Conservation (phyloP, 2,113 vertebrate genomes). For the Synchiropus splendidus region DNA sequence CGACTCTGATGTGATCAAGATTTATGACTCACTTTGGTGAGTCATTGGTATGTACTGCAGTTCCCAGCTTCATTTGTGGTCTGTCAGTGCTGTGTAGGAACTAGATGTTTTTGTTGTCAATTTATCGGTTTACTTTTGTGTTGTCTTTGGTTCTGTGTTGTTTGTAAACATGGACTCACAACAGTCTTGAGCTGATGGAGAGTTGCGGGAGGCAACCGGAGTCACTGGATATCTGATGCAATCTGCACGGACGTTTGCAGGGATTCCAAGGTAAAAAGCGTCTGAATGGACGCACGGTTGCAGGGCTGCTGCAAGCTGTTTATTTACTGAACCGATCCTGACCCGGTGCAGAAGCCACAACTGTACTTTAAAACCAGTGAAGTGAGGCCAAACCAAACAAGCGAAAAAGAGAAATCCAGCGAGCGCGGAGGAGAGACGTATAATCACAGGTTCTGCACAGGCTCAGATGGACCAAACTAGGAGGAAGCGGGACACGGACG, state of each 20-base stretch:
- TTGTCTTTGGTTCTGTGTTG: no score
- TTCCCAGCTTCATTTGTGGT: no score
- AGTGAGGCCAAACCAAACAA: slow-evolving; percentile 49
- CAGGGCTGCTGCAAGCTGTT: slow-evolving; percentile 35
- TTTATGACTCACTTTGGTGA: no score
- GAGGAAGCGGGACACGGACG: slow-evolving; percentile 1
- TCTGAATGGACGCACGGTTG: slow-evolving; percentile 29
- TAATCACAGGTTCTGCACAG: slow-evolving; percentile 44
- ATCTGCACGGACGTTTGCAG: neutral
- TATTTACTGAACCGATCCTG: slow-evolving; percentile 51
- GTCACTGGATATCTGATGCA: no score
- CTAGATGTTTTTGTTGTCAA: no score
- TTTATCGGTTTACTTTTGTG: no score
- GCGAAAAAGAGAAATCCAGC: slow-evolving; percentile 22
- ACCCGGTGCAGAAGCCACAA: slow-evolving; percentile 36
- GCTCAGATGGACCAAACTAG: slow-evolving; percentile 24
- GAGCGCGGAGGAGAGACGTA: slow-evolving; percentile 34
- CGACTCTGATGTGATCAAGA: no score
- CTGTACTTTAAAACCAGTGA: slow-evolving; percentile 41
- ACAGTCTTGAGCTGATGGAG: no score
- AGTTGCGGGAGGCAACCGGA: no score
- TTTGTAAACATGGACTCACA: no score
- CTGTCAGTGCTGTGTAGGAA: no score
- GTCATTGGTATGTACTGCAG: no score
- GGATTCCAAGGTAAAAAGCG: slow-evolving; percentile 3